These are phyloP conservation scores for Pogonomyrmex barbatus DNA, from an alignment of 1,140 invertebrate genomes.

Conservation along the genomic window DNA sequence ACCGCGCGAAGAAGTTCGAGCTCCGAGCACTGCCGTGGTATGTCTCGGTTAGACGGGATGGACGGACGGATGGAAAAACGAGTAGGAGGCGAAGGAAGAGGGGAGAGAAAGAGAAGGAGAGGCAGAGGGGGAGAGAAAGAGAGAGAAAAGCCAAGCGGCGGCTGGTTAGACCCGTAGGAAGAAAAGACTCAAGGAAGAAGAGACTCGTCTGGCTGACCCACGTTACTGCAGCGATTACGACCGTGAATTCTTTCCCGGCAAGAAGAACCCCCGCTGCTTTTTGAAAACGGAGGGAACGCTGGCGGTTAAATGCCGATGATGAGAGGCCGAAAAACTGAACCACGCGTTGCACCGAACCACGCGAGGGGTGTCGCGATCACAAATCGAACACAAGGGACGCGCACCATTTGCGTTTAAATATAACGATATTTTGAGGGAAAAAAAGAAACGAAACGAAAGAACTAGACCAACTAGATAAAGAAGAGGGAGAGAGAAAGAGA, in stretches of 20 bases:
- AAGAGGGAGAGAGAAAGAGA: neutral
- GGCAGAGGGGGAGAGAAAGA: neutral
- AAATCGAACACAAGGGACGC: conserved; percentile 38
- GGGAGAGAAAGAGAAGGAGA: neutral
- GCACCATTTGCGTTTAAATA: conserved; percentile 54
- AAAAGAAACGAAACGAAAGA: conserved; percentile 6
- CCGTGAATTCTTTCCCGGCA: neutral
- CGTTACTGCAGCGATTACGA: neutral
- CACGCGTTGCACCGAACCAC: conserved; percentile 7
- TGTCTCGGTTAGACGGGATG: conserved; percentile 55
- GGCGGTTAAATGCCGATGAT: conserved; percentile 10
- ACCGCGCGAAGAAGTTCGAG: conserved; percentile 32
- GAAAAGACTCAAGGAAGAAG: conserved; percentile 37
- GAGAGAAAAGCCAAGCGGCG: neutral
- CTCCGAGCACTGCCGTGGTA: conserved; percentile 27
- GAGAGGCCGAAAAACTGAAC: neutral
- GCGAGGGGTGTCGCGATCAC: conserved; percentile 30
- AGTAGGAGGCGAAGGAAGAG: conserved; percentile 33
- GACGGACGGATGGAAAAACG: conserved; percentile 44
- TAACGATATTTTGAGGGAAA: conserved; percentile 15
- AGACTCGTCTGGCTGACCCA: conserved; percentile 63
- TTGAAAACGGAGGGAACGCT: conserved; percentile 4
- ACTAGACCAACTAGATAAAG: conserved; percentile 8
- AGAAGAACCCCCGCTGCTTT: neutral
- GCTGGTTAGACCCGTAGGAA: conserved; percentile 57